These are phyloP conservation scores for Tinea pellionella DNA, from an alignment of 2,888 invertebrate species.

Conservation along the genomic window DNA sequence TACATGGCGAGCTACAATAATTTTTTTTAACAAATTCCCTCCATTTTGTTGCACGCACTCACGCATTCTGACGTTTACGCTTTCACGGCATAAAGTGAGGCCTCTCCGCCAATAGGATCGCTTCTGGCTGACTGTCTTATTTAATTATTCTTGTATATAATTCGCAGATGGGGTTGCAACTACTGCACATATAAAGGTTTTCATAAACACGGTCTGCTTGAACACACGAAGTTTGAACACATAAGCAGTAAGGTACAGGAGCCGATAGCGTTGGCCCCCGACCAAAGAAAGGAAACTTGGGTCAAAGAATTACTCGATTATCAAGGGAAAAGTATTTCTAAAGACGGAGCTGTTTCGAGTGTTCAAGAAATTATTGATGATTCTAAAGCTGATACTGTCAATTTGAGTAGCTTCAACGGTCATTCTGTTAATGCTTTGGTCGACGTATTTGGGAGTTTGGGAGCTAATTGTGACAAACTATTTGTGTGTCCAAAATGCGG, in stretches of 20 bases:
- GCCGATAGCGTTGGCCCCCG: slow-evolving; percentile 45
- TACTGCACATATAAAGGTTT: slow-evolving; percentile 70
- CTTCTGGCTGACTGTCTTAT: no score
- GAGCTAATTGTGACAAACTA: slow-evolving; percentile 26
- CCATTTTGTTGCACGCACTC: no score
- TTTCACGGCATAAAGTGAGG: no score
- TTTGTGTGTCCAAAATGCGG: slow-evolving; percentile 50
- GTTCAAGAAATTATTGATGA: no score
- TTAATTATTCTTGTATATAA: no score
- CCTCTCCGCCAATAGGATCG: no score
- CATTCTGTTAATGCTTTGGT: slow-evolving; percentile 26
- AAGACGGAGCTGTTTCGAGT: not conserved
- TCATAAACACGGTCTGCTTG: slow-evolving; percentile 60
- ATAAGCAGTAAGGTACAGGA: slow-evolving; percentile 33
- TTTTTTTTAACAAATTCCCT: no score
- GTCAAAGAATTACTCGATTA: slow-evolving; percentile 42
- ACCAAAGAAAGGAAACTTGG: slow-evolving; percentile 65
- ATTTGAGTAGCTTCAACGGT: not conserved
- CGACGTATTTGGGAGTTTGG: slow-evolving; percentile 41
- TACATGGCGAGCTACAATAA: no score
- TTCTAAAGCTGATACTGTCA: not conserved
- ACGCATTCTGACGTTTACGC: no score
- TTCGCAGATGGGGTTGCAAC: slow-evolving; percentile 69
- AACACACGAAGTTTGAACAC: slow-evolving; percentile 66
- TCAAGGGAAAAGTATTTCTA: slow-evolving; percentile 33